A percentile compares a stretch with the other conserved stretches of the same genome.
Conservation (phyloP, 2,797 vertebrate genomes). For the Premnoplex brunnescens region DNA sequence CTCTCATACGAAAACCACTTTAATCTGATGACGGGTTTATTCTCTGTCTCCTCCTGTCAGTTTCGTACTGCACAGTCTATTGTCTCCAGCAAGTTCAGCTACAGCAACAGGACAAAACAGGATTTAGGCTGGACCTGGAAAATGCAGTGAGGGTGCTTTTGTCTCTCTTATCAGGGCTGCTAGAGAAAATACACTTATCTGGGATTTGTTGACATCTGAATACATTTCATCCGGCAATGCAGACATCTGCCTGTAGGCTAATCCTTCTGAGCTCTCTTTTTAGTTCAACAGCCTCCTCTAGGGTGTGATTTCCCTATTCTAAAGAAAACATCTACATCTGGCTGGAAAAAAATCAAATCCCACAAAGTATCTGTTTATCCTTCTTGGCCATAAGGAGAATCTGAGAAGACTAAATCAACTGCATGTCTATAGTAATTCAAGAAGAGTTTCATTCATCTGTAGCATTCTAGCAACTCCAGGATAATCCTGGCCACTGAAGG, state of each 20-base stretch:
- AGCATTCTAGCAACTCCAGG: not conserved
- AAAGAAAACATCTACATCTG: not conserved
- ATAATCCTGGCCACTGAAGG: not conserved
- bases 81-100: not conserved
- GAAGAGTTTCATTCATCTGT: not conserved
- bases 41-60: not conserved
- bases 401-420: not conserved
- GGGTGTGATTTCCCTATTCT: not conserved
- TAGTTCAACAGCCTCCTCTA: not conserved
- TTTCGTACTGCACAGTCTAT: not conserved
- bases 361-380: not conserved
- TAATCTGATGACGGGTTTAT: not conserved
- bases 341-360: not conserved
- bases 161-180: not conserved
- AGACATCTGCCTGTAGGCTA: not conserved
- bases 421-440: fast-evolving
- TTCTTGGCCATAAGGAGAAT: not conserved
- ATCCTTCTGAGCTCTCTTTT: not conserved
- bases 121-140: not conserved
- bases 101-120: not conserved
- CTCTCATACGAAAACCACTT: not conserved
- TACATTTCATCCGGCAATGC: not conserved
- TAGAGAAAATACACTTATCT: not conserved
- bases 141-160: not conserved
- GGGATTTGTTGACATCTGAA: not conserved